Base-by-base conservation (phyloP, 2,888 invertebrate genomes). In the Chrysolina americana region DNA sequence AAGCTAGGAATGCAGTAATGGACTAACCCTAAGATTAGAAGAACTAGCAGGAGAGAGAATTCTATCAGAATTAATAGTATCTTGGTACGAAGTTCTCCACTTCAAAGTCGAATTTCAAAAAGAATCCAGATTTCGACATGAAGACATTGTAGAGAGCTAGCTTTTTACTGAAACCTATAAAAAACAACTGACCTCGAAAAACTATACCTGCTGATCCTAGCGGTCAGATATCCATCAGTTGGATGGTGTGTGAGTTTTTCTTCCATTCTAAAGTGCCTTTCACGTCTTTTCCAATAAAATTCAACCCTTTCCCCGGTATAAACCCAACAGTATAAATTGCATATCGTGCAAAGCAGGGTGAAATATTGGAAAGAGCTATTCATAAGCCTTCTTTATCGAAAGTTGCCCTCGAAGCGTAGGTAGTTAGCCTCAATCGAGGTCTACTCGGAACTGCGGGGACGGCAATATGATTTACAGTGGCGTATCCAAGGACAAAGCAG, bases 391-490 rank as follows among this genome's bases (percentile, higher is more conserved):
- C 59, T 28, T 59, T 59, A 59, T 59, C 59, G 59, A 59, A 59
- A 36, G 59, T 59, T 59, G 59, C 59, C 59, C 59, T 59, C 59
- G 59, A 59, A 59, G 59, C 59, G 59, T 59, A 59, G 59, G 59
- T 59, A 59, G 59, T 59, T 59, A 59, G 59, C 59, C 59, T 59
- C 59, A 36, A 59, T 59, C 59, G 59, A 36, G 59, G 59, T 59
- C 36, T 59, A 59, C 59, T 59, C 53, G 53, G 53, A 53, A 53
- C 53, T 53, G 13, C 53, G 53, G 53, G 53, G 13, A 53, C 21
- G 21, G 53, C 53, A 53, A 53, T 53, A 10, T 19, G 19, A 53
- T 53, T 53, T 53, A 19, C 53, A 53, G 53, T 5, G 53, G 53
- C 53, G 53, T 19, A 53, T 11, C 19, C 21, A 21, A 0, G 21